A percentile compares a stretch with the other conserved stretches of the same genome.
Conservation (phyloP, 2,113 vertebrate genomes). For the Callorhinus ursinus region DNA sequence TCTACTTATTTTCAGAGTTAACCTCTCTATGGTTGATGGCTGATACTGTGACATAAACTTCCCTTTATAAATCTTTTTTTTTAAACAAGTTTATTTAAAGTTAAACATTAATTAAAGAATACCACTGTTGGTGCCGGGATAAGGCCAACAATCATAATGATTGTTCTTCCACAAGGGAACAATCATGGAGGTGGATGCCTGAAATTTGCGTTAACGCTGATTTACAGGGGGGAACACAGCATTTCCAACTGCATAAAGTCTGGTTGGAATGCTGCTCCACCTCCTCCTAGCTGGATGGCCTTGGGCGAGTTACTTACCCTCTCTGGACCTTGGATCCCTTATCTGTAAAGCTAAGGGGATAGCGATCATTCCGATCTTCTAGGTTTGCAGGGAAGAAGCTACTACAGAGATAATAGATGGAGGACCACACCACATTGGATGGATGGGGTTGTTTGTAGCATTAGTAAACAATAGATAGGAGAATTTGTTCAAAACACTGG, state of each 20-base stretch:
- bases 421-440: background rate
- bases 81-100: slow-evolving; percentile 31
- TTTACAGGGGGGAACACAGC: background rate
- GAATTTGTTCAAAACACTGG: background rate
- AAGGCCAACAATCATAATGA: background rate
- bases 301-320: slow-evolving; percentile 38
- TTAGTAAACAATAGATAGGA: slow-evolving; percentile 23
- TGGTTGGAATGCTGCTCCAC: background rate
- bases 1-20: background rate
- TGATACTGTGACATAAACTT: background rate
- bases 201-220: background rate
- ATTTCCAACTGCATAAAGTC: background rate
- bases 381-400: background rate
- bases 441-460: background rate
- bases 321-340: slow-evolving; percentile 56
- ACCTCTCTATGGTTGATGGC: background rate
- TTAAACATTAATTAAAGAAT: slow-evolving; percentile 51
- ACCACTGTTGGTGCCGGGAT: background rate
- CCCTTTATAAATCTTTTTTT: background rate
- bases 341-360: slow-evolving; percentile 24
- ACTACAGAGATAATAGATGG: background rate
- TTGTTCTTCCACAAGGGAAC: background rate
- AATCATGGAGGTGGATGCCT: background rate
- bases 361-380: background rate
- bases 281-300: slow-evolving; percentile 13